Base-by-base conservation (phyloP, 2,113 vertebrate genomes). In the Pantherophis guttatus region DNA sequence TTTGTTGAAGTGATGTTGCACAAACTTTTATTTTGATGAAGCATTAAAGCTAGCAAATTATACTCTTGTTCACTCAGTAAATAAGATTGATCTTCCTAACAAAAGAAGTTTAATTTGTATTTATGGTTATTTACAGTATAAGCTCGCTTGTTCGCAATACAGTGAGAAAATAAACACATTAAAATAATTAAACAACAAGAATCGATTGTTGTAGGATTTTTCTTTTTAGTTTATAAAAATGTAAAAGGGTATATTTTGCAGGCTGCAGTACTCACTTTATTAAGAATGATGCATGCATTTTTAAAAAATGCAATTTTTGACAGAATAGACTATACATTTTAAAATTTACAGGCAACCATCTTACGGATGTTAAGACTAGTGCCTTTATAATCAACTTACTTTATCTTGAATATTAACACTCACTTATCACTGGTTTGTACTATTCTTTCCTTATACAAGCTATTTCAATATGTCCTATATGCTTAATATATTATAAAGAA, bases 301-400 rank as follows among this genome's bases (percentile, higher is more conserved):
- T 91, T 39, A 26, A 4, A 8, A 54, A 48, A 53, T 26, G 23
- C 19, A 23, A 12, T 93, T 86, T 86, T 52, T 65, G 29, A 53
- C 5, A 50, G 9, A 85, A 21, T 85, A 23, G 15, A 50, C 0
- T 50, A 15, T 54, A 59, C 3, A 52, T 1, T 13, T 86, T 11
- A 23, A 94, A 58, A 92, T 62, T 92, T 81, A 44, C 15, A 94
- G 53, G 2, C 95, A 26, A 8, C 85, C 86, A 39, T 93, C 48
- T 93, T 53, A 12, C 29, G 94, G 91, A 94, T 87, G 39, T 90
- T 96, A 90, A 92, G 65, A 96, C 89, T 94, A 96, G 93, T 93
- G 96, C 96, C 95, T 97, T 94, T 94, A 95, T 88, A 91, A 65
- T 62, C 94, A 92, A 39, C 26, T 95, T 86, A 0, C 52, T 12